phyloP scores from a whole-genome alignment of 1,140 invertebrate species.

The Ceratosolen fusciceps region DNA sequence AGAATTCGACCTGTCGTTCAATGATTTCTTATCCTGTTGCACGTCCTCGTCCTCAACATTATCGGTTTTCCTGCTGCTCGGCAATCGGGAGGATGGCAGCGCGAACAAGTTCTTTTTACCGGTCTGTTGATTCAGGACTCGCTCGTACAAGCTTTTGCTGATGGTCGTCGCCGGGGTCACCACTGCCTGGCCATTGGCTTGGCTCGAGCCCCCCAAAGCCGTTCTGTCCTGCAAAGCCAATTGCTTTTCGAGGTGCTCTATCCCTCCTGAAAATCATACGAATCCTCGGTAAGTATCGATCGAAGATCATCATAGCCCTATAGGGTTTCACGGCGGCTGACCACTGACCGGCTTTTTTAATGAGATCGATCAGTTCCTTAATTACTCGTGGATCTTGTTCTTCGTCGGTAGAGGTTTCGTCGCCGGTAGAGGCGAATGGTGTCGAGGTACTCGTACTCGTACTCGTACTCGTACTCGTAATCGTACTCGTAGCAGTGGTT shows the following conservation, averaged over 20 bases:
- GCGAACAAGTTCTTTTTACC: slow-evolving; percentile 52
- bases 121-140: slow-evolving; percentile 74
- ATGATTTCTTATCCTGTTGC: slow-evolving; percentile 25
- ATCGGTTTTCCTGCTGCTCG: slow-evolving; percentile 47
- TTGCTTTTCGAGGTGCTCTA: slow-evolving; percentile 86
- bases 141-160: slow-evolving; percentile 81
- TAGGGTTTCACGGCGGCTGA: not conserved
- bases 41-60: slow-evolving; percentile 32
- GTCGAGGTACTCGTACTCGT: slow-evolving; percentile 47
- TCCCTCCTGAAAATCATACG: slow-evolving; percentile 73
- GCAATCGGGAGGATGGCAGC: slow-evolving; percentile 44
- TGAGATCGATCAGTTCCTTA: slow-evolving; percentile 86
- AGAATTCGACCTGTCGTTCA: slow-evolving; percentile 42
- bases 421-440: slow-evolving; percentile 21
- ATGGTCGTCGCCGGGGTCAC: slow-evolving; percentile 75
- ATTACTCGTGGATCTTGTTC: slow-evolving; percentile 85
- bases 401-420: slow-evolving; percentile 68
- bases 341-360: slow-evolving; percentile 81
- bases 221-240: slow-evolving; percentile 74
- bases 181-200: slow-evolving; percentile 52
- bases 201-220: slow-evolving; percentile 55
- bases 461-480: slow-evolving; percentile 49
- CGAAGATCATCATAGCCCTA: no score
- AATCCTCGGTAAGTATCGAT: not conserved
- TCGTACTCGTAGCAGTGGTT: slow-evolving; percentile 53